Percentiles rank a stretch among this genome's conserved stretches.
Conservation (phyloP, 2,797 vertebrate species). For the Pangasius larnaudii region DNA sequence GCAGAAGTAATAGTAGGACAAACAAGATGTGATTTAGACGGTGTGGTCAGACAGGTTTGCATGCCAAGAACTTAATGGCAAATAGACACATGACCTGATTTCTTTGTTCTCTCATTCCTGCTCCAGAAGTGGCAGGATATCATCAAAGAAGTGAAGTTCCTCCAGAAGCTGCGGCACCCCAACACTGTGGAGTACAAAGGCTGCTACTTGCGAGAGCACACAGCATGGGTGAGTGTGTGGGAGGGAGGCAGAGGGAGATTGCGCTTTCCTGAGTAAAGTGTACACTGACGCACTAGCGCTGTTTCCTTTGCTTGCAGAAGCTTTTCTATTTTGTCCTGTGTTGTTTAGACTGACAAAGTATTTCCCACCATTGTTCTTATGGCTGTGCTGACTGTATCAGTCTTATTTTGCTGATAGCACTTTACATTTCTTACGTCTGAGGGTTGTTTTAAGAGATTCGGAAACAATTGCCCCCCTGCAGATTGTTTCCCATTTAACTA, state of each 20-base stretch:
- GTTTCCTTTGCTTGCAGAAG: slow-evolving; percentile 3
- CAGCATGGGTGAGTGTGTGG: slow-evolving; percentile 86
- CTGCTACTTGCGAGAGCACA: slow-evolving; percentile 94
- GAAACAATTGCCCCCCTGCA: background rate
- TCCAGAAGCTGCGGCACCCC: slow-evolving; percentile 90
- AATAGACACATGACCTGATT: background rate
- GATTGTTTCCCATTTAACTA: background rate
- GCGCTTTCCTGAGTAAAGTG: slow-evolving; percentile 15
- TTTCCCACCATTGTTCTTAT: slow-evolving; percentile 19
- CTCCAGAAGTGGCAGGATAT: slow-evolving; percentile 95
- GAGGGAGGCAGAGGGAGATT: slow-evolving; percentile 22
- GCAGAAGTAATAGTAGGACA: background rate
- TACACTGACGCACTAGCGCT: background rate
- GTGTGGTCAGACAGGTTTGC: background rate
- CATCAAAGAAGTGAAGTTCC: slow-evolving; percentile 93
- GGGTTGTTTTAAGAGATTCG: background rate
- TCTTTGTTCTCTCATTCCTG: slow-evolving; percentile 40
- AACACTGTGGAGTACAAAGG: slow-evolving; percentile 93
- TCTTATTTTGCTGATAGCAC: background rate
- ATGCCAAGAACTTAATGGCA: background rate
- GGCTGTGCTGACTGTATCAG: background rate
- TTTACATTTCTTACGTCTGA: background rate
- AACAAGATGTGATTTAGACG: background rate
- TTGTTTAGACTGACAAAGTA: slow-evolving; percentile 12
- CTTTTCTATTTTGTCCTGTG: background rate